A percentile compares a stretch with the other conserved stretches of the same genome.
phyloP scores from a whole-genome alignment of 2,113 vertebrate genomes.

The Gymnobelideus leadbeateri region DNA sequence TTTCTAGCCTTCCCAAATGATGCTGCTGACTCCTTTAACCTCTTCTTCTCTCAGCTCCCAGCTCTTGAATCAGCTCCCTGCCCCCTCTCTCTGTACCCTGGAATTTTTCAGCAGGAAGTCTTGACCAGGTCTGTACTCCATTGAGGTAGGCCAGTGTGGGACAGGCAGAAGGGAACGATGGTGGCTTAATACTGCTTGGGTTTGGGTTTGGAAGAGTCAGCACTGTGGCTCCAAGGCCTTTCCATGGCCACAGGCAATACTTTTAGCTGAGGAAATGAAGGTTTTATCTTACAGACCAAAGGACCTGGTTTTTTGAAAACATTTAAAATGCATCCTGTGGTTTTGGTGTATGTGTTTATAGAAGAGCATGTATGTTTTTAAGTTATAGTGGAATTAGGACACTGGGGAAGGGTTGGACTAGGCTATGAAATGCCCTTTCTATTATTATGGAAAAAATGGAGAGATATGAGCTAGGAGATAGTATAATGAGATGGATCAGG shows the following conservation, averaged over 20 bases:
- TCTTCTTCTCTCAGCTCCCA: slow-evolving; percentile 8
- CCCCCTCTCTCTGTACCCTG: not conserved
- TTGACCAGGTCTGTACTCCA: slow-evolving; percentile 46
- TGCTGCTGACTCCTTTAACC: slow-evolving; percentile 14
- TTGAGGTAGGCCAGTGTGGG: slow-evolving; percentile 46
- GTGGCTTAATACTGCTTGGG: not conserved
- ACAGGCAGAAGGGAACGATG: not conserved
- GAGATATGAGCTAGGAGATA: not conserved
- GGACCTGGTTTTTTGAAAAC: slow-evolving; percentile 66
- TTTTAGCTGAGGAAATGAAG: slow-evolving; percentile 61
- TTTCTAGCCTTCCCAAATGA: not conserved
- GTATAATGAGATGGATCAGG: not conserved
- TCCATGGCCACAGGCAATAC: slow-evolving; percentile 44
- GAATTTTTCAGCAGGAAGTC: slow-evolving; percentile 58
- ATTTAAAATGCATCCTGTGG: slow-evolving; percentile 48
- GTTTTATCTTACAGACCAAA: slow-evolving; percentile 80
- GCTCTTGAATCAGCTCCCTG: not conserved
- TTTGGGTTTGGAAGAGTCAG: slow-evolving; percentile 66
- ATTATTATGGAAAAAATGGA: not conserved
- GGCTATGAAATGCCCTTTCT: not conserved
- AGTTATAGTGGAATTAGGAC: not conserved
- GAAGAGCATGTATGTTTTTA: not conserved
- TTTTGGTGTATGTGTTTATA: not conserved
- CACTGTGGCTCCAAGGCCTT: slow-evolving; percentile 58
- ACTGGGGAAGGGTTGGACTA: not conserved